Evolutionary conservation across 2,888 invertebrate genomes (phyloP).

Genomic region (Watsonalla cultraria): DNA sequence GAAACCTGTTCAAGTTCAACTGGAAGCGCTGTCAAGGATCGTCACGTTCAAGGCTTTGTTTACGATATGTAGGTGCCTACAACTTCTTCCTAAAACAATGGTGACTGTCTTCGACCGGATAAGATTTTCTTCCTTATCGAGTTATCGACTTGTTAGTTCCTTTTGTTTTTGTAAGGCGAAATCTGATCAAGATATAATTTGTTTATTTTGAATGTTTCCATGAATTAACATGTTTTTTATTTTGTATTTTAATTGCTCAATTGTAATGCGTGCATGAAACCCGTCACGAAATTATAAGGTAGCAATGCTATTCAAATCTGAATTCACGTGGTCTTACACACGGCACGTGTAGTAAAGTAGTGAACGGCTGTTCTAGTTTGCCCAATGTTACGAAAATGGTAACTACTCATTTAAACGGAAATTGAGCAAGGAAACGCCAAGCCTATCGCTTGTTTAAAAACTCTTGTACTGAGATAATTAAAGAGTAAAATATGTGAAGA

Average conservation of each 20-base stretch:
- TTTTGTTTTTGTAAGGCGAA: neutral
- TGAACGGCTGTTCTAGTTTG: neutral
- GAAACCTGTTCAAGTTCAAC: slow-evolving; percentile 28
- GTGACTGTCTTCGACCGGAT: neutral
- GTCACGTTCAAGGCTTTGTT: slow-evolving; percentile 54
- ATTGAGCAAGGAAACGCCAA: slow-evolving; percentile 15
- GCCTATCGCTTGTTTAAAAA: slow-evolving; percentile 1
- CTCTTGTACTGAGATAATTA: slow-evolving; percentile 10
- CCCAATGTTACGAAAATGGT: slow-evolving; percentile 13
- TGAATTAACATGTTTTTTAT: too few species aligned
- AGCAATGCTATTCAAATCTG: too few species aligned
- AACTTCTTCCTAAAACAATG: neutral
- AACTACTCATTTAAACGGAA: slow-evolving; percentile 14
- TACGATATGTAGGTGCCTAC: slow-evolving; percentile 13
- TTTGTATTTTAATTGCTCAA: too few species aligned
- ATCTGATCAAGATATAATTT: neutral
- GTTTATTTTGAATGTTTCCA: neutral
- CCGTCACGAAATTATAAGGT: too few species aligned
- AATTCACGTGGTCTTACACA: too few species aligned
- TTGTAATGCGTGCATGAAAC: too few species aligned
- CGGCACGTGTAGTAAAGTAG: neutral
- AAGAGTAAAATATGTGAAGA: slow-evolving; percentile 21
- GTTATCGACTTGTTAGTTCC: neutral
- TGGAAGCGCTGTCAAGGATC: slow-evolving; percentile 50
- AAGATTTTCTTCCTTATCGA: slow-evolving; percentile 1